A percentile compares a stretch with the other conserved stretches of the same genome.
Conservation (phyloP, 2,113 vertebrate species). For the Caracal caracal region DNA sequence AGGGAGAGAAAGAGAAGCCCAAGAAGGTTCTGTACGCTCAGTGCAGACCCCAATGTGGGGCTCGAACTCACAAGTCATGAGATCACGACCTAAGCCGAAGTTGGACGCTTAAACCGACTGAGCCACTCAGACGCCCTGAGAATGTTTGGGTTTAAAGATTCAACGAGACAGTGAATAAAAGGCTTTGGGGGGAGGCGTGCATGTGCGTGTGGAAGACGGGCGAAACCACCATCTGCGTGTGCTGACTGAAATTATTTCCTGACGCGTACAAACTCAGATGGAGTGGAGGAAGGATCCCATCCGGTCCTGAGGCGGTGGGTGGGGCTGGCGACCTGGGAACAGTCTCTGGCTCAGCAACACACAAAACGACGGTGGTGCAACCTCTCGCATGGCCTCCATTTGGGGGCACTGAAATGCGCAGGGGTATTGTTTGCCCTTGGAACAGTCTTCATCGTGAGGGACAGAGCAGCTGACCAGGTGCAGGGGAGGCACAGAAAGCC, state of each 20-base stretch:
- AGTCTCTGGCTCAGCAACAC: not conserved
- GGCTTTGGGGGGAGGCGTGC: not conserved
- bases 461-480: not conserved
- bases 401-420: not conserved
- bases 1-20: no score
- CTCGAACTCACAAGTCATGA: no score
- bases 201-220: not conserved
- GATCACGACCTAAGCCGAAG: no score
- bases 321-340: not conserved
- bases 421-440: not conserved
- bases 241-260: not conserved
- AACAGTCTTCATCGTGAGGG: not conserved
- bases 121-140: no score
- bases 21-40: no score
- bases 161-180: not conserved
- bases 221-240: not conserved
- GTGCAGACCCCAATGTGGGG: no score
- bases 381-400: not conserved
- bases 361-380: rapidly evolving
- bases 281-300: not conserved
- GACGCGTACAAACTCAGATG: not conserved
- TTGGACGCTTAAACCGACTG: no score
- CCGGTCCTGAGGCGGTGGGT: rapidly evolving
- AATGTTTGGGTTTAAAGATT: not conserved
- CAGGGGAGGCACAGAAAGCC: not conserved